Evolutionary conservation across 2,113 vertebrate species (phyloP), one percentile per base, ranked within the genome.

Genomic region (Menura novaehollandiae): DNA sequence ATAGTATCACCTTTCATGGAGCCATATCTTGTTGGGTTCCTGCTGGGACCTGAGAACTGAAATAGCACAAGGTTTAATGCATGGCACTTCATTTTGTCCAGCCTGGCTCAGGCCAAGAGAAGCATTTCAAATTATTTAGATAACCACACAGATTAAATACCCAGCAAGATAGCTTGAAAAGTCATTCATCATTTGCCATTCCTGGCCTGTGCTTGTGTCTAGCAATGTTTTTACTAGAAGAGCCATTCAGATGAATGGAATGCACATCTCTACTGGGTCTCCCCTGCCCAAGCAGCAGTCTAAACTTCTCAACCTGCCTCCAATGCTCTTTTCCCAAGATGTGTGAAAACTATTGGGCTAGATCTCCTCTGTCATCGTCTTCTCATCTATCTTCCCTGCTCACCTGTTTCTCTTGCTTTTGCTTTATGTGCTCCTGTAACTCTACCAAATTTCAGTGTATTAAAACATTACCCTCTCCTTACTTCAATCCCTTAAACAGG

Each of bases 101-200:
- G 90, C 22, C 82, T 93, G 72, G 43, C 47, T 84, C 76, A 84
- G 52, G 95, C 96, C 96, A 97, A 96, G 91, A 95, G 95, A 93
- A 97, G 92, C 93, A 96, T 93, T 97, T 96, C 64, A 75, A 92
- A 89, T 96, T 95, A 94, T 95, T 96, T 96, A 90, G 90, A 97
- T 84, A 97, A 92, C 90, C 92, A 95, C 88, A 91, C 93, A 91
- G 93, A 96, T 97, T 94, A 96, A 96, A 91, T 86, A 96, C 75
- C 90, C 90, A 94, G 85, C 72, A 83, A 96, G 95, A 93, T 78
- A 96, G 79, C 95, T 93, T 88, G 88, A 92, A 74, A 95, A 96
- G 93, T 90, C 95, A 95, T 97, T 97, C 83, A 96, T 97, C 96
- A 96, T 96, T 92, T 91, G 93, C 96, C 95, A 92, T 94, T 96